Evolutionary conservation across 2,797 vertebrate genomes (phyloP).

Genomic region (Acrossocheilus wenchowensis): DNA sequence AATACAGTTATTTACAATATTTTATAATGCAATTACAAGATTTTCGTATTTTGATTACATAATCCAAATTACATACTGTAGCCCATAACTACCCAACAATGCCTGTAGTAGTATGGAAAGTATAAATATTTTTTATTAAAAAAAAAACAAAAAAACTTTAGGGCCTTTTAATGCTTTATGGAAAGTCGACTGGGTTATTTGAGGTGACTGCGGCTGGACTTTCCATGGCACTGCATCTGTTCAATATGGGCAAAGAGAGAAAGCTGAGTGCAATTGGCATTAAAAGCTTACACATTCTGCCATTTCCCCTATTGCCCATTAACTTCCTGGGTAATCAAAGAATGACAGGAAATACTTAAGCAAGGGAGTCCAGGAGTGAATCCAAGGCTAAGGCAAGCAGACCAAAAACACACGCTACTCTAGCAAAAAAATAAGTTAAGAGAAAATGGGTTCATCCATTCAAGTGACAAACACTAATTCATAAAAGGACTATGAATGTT

Average conservation of each 20-base stretch:
- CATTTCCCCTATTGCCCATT: slow-evolving; percentile 20
- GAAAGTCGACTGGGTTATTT: slow-evolving; percentile 30
- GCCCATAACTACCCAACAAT: not conserved
- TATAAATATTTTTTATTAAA: no score
- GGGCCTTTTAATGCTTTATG: slow-evolving; percentile 28
- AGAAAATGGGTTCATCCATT: slow-evolving; percentile 9
- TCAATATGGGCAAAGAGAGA: slow-evolving; percentile 14
- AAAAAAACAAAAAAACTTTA: not conserved
- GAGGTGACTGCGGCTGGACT: slow-evolving; percentile 30
- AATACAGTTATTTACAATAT: not conserved
- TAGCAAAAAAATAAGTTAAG: slow-evolving; percentile 5
- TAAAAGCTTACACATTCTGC: slow-evolving; percentile 16
- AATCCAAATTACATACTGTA: not conserved
- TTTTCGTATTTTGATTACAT: not conserved
- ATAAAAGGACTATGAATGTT: not conserved
- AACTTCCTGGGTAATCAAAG: slow-evolving; percentile 27
- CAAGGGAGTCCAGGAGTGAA: slow-evolving; percentile 31
- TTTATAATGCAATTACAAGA: not conserved
- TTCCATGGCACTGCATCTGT: slow-evolving; percentile 24
- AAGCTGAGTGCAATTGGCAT: not conserved
- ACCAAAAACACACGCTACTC: not conserved
- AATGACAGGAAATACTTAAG: slow-evolving; percentile 25
- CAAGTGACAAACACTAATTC: not conserved
- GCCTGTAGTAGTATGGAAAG: not conserved
- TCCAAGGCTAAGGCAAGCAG: not conserved